phyloP scores from a whole-genome alignment of 2,797 vertebrate genomes.

The Oophaga sylvatica region DNA sequence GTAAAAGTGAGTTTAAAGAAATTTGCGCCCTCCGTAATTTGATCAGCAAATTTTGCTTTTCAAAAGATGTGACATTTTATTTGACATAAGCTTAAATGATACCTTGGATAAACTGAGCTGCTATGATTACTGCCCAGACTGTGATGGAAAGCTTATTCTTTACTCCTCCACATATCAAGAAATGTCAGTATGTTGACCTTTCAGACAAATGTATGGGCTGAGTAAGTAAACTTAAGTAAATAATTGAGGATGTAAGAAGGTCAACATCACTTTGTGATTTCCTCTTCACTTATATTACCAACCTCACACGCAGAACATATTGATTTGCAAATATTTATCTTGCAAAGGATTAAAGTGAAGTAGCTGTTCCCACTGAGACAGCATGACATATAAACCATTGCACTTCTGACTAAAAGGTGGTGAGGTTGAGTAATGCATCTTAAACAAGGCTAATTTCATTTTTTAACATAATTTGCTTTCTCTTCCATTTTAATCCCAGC shows the following conservation, averaged over 20 bases:
- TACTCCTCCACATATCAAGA: constrained; percentile 34
- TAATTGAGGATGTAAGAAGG: constrained; percentile 50
- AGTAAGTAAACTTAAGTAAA: constrained; percentile 52
- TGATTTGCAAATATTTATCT: constrained; percentile 38
- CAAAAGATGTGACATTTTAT: constrained; percentile 38
- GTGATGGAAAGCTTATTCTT: constrained; percentile 1
- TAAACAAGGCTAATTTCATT: not conserved
- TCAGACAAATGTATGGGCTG: constrained; percentile 30
- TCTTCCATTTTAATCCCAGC: no score
- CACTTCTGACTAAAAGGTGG: not conserved
- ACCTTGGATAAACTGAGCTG: not conserved
- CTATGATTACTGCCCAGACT: not conserved
- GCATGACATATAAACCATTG: not conserved
- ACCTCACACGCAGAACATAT: not conserved
- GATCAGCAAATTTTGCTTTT: not conserved
- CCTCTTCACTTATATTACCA: constrained; percentile 29
- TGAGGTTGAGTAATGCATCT: not conserved
- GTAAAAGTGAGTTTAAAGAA: not conserved
- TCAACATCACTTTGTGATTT: constrained; percentile 46
- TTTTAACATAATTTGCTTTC: no score
- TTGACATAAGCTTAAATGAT: not conserved
- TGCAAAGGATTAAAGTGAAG: constrained; percentile 17
- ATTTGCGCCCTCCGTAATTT: not conserved
- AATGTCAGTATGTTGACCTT: constrained; percentile 51
- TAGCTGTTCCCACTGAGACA: not conserved